Base-by-base conservation (phyloP, 2,888 invertebrate species). In the Pogonocherus hispidulus region DNA sequence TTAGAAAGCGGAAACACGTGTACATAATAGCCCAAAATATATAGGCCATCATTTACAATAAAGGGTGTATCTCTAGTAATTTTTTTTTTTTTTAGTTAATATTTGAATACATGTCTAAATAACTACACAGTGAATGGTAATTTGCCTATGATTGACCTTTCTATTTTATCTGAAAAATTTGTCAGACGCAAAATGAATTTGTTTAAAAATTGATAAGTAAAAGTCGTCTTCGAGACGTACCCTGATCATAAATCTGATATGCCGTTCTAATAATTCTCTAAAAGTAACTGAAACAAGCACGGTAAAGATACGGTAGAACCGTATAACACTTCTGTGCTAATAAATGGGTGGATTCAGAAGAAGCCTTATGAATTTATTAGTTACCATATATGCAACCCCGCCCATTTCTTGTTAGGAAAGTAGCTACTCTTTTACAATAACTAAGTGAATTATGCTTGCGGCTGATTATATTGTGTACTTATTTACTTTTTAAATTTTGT, bases 321-420 rank as follows among this genome's bases (percentile, higher is more conserved):
- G 16, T 41, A 41, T 41, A 41, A 41, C 41, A 41, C 41, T n/a
- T 41, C n/a, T 41, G 41, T 41, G 41, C 41, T 41, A 41, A 41
- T 41, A 41, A 41, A 41, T 41, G 41, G 41, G 41, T 41, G 41
- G 14, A 41, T 41, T 41, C 41, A 41, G 41, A 41, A 41, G 41
- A 41, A 41, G 41, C 41, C n/a, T 41, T 41, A 41, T 41, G 41
- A 41, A 41, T 41, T 41, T 41, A 41, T 41, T 41, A 41, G 41
- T 41, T 41, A 16, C 41, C 41, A 41, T 41, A 41, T 41, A 41
- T 5, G 41, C 41, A n/a, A 3, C 41, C n/a, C 41, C 41, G 41
- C 41, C 41, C 41, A 41, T 41, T n/a, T 41, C 41, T 41, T 41
- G 41, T 41, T 41, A 41, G 41, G 41, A 41, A 41, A 41, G 41